Evolutionary conservation across 2,113 vertebrate species (phyloP).

Genomic region (Callipepla californica): DNA sequence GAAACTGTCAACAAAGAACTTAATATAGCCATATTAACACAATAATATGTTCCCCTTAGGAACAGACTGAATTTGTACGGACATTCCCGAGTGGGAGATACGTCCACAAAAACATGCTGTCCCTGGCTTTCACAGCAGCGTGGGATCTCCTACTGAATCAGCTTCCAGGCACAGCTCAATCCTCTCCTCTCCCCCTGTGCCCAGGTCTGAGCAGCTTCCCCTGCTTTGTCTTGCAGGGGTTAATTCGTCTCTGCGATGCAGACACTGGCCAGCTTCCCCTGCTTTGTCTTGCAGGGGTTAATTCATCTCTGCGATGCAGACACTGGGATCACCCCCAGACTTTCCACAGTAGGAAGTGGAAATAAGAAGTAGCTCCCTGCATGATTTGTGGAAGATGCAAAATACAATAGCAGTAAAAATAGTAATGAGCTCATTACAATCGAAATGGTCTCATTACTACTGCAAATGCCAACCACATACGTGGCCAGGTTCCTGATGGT

Average conservation of each 20-base stretch:
- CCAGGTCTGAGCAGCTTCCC: not conserved
- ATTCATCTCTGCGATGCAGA: not conserved
- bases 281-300: not conserved
- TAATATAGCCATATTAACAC: not conserved
- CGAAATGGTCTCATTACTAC: slow-evolving; percentile 57
- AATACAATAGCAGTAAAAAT: slow-evolving; percentile 57
- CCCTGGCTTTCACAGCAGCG: not conserved
- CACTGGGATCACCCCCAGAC: not conserved
- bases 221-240: too few relatives aligned
- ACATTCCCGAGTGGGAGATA: not conserved
- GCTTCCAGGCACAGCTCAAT: not conserved
- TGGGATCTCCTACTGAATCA: not conserved
- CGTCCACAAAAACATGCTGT: slow-evolving; percentile 6
- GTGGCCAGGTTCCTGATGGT: slow-evolving; percentile 8
- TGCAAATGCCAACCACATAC: slow-evolving; percentile 17
- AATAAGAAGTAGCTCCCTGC: slow-evolving; percentile 29
- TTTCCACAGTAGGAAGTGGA: slow-evolving; percentile 16
- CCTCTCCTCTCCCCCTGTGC: not conserved
- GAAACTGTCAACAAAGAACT: slow-evolving; percentile 2
- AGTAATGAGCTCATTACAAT: slow-evolving; percentile 57
- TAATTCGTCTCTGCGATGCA: too few relatives aligned
- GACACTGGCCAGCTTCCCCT: too few relatives aligned
- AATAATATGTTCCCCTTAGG: not conserved
- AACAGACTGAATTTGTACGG: not conserved
- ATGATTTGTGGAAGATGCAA: slow-evolving; percentile 45